These are phyloP conservation scores for Podarcis cretensis DNA, from an alignment of 2,113 vertebrate species.

Conservation along the genomic window DNA sequence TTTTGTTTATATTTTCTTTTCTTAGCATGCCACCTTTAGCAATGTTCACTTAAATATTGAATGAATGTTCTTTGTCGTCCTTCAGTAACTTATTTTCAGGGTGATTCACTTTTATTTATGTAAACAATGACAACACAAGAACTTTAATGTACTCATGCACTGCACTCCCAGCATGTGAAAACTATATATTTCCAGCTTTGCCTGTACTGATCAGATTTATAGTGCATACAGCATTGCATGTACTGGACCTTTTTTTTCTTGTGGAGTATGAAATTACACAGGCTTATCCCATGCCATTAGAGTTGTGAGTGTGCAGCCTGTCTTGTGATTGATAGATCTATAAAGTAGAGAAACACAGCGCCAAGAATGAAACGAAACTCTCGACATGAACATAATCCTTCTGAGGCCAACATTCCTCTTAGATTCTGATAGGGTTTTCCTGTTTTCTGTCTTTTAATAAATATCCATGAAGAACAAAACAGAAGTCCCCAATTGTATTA, in stretches of 20 bases:
- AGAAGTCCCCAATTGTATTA: neutral
- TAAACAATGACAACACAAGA: neutral
- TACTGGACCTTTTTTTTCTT: neutral
- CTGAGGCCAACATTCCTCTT: neutral
- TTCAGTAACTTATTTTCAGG: neutral
- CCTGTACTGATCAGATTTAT: neutral
- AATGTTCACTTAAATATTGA: neutral
- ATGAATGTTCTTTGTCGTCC: neutral
- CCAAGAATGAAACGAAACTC: neutral
- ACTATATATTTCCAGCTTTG: neutral
- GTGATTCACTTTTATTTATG: neutral
- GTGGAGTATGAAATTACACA: neutral
- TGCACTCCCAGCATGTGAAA: neutral
- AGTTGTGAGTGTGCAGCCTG: neutral
- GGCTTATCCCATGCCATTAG: neutral
- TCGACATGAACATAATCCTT: slow-evolving; percentile 6
- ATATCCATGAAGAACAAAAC: slow-evolving; percentile 30
- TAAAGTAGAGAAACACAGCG: slow-evolving; percentile 2
- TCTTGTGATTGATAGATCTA: neutral
- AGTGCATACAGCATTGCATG: neutral
- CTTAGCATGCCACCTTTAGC: neutral
- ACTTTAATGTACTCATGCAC: neutral
- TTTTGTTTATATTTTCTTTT: slow-evolving; percentile 27
- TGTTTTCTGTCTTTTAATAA: slow-evolving; percentile 16
- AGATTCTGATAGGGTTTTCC: neutral